These are phyloP conservation scores for Ellobius talpinus DNA, from an alignment of 2,113 vertebrate genomes.

Conservation along the genomic window DNA sequence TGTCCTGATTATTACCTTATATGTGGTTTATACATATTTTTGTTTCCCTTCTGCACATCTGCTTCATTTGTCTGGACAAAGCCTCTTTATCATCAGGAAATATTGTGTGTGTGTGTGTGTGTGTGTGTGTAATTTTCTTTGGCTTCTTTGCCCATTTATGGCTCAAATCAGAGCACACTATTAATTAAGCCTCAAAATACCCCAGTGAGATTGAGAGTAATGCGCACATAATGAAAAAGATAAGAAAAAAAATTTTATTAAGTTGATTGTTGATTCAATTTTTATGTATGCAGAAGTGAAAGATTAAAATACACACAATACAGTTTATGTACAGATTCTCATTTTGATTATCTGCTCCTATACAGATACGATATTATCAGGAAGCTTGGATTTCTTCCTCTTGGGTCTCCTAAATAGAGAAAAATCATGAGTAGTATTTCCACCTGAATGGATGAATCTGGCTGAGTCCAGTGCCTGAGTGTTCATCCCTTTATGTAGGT, in stretches of 20 bases:
- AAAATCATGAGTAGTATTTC: not conserved
- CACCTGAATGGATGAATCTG: not conserved
- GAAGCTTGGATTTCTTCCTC: not conserved
- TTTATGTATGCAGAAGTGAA: not conserved
- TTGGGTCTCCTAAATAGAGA: not conserved
- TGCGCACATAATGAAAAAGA: constrained; percentile 59
- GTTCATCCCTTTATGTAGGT: not conserved
- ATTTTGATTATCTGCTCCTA: not conserved
- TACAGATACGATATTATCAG: not conserved
- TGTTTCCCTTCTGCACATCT: not conserved
- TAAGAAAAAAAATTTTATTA: constrained; percentile 50
- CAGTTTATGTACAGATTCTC: not conserved
- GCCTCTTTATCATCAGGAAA: not conserved
- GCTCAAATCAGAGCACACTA: constrained; percentile 43
- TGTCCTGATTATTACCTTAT: not conserved
- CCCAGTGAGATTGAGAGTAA: constrained; percentile 20
- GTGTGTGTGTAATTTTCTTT: constrained; percentile 34
- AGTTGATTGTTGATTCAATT: constrained; percentile 47
- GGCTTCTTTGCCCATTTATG: not conserved
- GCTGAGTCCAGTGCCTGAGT: not conserved
- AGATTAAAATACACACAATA: constrained; percentile 22
- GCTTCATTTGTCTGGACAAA: not conserved
- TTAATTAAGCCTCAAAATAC: constrained; percentile 62
- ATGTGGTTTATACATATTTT: not conserved
- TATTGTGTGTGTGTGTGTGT: not conserved